Evolutionary conservation across 1,140 invertebrate species (phyloP).

Genomic region (Lethrus apterus): DNA sequence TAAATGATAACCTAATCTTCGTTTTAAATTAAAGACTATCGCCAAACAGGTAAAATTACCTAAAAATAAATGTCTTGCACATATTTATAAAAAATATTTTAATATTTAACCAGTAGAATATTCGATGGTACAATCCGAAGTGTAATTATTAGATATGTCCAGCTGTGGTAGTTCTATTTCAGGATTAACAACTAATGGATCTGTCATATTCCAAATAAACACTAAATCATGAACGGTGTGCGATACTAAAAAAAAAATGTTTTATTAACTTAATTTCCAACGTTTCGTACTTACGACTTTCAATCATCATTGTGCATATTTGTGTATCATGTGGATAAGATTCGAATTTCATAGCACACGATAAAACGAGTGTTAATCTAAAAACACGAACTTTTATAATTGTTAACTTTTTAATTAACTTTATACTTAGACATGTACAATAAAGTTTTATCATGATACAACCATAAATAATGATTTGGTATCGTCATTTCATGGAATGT

Average conservation of each 20-base stretch:
- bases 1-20: slow-evolving; percentile 79
- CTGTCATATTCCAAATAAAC: slow-evolving; percentile 83
- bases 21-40: slow-evolving; percentile 72
- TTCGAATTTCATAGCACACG: slow-evolving; percentile 90
- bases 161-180: slow-evolving; percentile 81
- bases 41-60: slow-evolving; percentile 84
- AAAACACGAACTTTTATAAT: slow-evolving; percentile 38
- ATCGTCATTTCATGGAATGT: slow-evolving; percentile 93
- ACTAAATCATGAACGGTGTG: slow-evolving; percentile 77
- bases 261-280: slow-evolving; percentile 7
- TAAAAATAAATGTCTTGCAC: slow-evolving; percentile 31
- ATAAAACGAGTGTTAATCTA: slow-evolving; percentile 77
- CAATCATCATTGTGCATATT: slow-evolving; percentile 86
- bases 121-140: slow-evolving; percentile 79
- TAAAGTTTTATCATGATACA: slow-evolving; percentile 83
- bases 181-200: slow-evolving; percentile 77
- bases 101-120: slow-evolving; percentile 66
- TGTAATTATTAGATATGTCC: slow-evolving; percentile 81
- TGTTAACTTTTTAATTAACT: background rate
- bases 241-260: slow-evolving; percentile 53
- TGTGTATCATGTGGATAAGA: slow-evolving; percentile 86
- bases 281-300: slow-evolving; percentile 66
- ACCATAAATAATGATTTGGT: slow-evolving; percentile 87
- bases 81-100: no score
- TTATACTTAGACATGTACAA: slow-evolving; percentile 82